Conservation (phyloP, 2,888 invertebrate genomes). For the Drosophila demipolita region DNA sequence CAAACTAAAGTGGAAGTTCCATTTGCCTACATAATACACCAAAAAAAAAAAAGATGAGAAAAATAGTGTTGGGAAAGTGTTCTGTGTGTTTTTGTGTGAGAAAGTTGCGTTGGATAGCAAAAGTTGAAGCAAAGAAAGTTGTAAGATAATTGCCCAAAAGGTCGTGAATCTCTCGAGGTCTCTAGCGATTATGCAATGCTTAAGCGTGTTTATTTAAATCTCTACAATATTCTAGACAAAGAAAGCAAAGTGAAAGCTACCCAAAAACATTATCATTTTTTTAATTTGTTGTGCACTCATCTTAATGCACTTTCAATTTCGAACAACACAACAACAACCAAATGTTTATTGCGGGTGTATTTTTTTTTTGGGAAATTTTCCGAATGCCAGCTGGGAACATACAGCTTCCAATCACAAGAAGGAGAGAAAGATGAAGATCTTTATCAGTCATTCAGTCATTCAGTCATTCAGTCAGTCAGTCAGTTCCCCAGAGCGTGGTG, state of each 20-base stretch:
- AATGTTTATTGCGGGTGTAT: slow-evolving; percentile 60
- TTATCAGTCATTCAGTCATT: slow-evolving; percentile 38
- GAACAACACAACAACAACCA: slow-evolving; percentile 10
- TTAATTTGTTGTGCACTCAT: slow-evolving; percentile 46
- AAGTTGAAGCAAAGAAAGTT: slow-evolving; percentile 63
- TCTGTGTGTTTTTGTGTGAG: slow-evolving; percentile 63
- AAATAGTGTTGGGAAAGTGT: slow-evolving; percentile 50
- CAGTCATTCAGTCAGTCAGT: slow-evolving; percentile 23
- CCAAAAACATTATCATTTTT: slow-evolving; percentile 3
- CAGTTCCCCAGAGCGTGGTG: slow-evolving; percentile 43
- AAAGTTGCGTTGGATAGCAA: slow-evolving; percentile 41
- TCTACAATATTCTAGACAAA: slow-evolving; percentile 58
- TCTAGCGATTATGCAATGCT: slow-evolving; percentile 64
- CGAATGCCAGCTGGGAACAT: slow-evolving; percentile 35
- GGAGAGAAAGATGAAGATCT: slow-evolving; percentile 52
- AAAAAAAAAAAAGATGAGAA: slow-evolving; percentile 3
- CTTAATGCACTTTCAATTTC: slow-evolving; percentile 73
- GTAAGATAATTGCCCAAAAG: slow-evolving; percentile 58
- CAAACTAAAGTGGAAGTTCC: slow-evolving; percentile 53
- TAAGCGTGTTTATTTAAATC: slow-evolving; percentile 30
- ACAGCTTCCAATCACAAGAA: slow-evolving; percentile 33
- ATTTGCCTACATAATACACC: slow-evolving; percentile 24
- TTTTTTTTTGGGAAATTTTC: slow-evolving; percentile 36
- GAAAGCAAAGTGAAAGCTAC: slow-evolving; percentile 67
- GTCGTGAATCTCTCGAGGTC: slow-evolving; percentile 57